These are phyloP conservation scores for Drosophila sucinea DNA, from an alignment of 1,140 invertebrate species.

Conservation along the genomic window DNA sequence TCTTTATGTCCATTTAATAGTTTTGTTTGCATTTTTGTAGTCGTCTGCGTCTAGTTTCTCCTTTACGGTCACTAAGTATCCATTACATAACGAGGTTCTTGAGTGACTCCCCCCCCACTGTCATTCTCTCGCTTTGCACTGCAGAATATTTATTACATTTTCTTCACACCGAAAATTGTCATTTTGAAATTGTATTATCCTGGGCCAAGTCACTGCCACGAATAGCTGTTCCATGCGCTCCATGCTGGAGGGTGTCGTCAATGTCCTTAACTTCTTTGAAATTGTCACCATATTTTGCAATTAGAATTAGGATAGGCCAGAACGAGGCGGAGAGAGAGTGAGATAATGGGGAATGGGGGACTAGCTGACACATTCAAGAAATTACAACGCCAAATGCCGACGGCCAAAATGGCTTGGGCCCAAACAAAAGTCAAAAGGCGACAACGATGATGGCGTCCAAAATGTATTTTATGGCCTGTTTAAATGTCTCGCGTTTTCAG, in stretches of 20 bases:
- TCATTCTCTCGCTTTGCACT: background rate
- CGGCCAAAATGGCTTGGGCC: constrained; percentile 37
- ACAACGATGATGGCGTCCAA: constrained; percentile 48
- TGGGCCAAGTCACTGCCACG: constrained; percentile 41
- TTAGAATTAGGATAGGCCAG: constrained; percentile 51
- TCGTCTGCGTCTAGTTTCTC: constrained; percentile 26
- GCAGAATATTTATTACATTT: constrained; percentile 57
- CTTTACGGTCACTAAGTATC: constrained; percentile 54
- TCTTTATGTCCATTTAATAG: constrained; percentile 53
- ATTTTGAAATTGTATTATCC: constrained; percentile 82
- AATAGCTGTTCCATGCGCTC: background rate
- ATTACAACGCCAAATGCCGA: constrained; percentile 70
- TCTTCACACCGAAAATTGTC: constrained; percentile 54
- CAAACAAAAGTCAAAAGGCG: constrained; percentile 41
- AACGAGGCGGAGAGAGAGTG: background rate
- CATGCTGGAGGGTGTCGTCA: constrained; percentile 36
- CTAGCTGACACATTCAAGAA: constrained; percentile 74
- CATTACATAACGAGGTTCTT: constrained; percentile 59
- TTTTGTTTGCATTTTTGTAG: constrained; percentile 62
- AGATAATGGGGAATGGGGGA: constrained; percentile 28
- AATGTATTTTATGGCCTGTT: constrained; percentile 78
- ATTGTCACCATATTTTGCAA: constrained; percentile 80
- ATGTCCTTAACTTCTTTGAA: constrained; percentile 76
- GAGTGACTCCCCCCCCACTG: constrained; percentile 24
- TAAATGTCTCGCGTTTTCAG: constrained; percentile 62